Base-by-base conservation (phyloP, 2,888 invertebrate species). In the Gastracanthus pulcherrimus region DNA sequence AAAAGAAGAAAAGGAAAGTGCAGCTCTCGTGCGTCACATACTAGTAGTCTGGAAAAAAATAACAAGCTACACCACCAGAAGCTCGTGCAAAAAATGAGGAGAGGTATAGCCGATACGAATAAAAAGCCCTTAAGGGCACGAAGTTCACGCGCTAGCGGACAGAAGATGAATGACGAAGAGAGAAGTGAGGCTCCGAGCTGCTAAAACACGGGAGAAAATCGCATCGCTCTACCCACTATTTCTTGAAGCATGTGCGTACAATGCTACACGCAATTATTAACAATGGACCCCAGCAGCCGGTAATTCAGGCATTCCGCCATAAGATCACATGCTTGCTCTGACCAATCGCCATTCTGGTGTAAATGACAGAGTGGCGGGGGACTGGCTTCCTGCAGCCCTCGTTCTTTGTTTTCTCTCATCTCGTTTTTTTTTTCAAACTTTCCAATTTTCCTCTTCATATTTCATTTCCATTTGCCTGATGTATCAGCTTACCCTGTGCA, bases 211-310 rank as follows among this genome's bases (percentile, higher is more conserved):
- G 51, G 23, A 34, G 38, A 69, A 69, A 69, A 69, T 58, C 7
- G n/a, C 26, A 4, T 3, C 51, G n/a, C n/a, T n/a, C n/a, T 31
- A 7, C 29, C 9, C 23, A 6, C 34, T 60, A 45, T 76, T 34
- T 34, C 60, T 60, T 19, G 69, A 41, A 41, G 41, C 76, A 38
- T 38, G 51, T 16, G 55, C 26, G 55, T 23, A 23, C 38, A 67
- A 66, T 41, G 55, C 41, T 55, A 19, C 48, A 29, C 70, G 72
- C 66, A 72, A 72, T 79, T 72, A 79, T 79, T 79, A 72, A 79
- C 55, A 72, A 72, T 67, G 41, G 62, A 13, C 23, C 45, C 16
- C n/a, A 13, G 6, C n/a, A n/a, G 9, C 16, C 23, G 19, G 58
- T 62, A 78, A 78, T 71, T 71, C 71, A 64, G 38, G 48, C 38